Percentiles rank a stretch among this genome's conserved stretches.
Conservation (phyloP, 1,140 invertebrate genomes). For the Onthophagus taurus region DNA sequence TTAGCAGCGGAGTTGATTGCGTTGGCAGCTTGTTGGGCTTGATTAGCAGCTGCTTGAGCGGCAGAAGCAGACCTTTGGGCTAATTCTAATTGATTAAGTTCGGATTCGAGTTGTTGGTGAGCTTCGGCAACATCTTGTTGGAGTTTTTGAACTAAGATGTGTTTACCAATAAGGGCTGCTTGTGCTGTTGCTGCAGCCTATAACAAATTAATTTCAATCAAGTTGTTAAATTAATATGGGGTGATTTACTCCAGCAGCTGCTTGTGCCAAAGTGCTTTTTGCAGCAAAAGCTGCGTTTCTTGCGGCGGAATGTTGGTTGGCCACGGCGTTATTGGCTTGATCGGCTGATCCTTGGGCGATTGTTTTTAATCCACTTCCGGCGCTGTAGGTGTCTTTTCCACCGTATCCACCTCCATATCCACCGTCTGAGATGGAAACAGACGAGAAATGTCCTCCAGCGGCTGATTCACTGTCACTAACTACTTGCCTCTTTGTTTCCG, state of each 20-base stretch:
- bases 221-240: too few relatives aligned
- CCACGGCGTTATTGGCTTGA: constrained; percentile 11
- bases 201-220: too few relatives aligned
- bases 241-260: constrained; percentile 11
- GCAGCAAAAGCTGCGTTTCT: constrained; percentile 10
- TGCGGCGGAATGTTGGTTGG: constrained; percentile 5
- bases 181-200: constrained; percentile 9
- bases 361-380: constrained; percentile 9
- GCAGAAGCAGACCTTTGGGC: background rate
- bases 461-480: constrained; percentile 7
- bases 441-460: constrained; percentile 3
- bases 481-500: constrained; percentile 7
- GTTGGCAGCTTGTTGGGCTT: constrained; percentile 4
- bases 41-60: background rate
- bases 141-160: constrained; percentile 8
- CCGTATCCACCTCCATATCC: constrained; percentile 5
- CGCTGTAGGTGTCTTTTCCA: constrained; percentile 5
- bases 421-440: constrained; percentile 5
- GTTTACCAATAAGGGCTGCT: constrained; percentile 9
- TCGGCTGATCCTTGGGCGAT: constrained; percentile 12
- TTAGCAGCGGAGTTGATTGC: background rate
- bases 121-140: constrained; percentile 5
- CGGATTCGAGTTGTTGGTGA: background rate
- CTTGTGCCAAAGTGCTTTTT: constrained; percentile 9
- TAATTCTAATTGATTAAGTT: constrained; percentile 7